A percentile compares a stretch with the other conserved stretches of the same genome.
Conservation (phyloP, 2,797 vertebrate genomes). For the Oreortyx pictus region DNA sequence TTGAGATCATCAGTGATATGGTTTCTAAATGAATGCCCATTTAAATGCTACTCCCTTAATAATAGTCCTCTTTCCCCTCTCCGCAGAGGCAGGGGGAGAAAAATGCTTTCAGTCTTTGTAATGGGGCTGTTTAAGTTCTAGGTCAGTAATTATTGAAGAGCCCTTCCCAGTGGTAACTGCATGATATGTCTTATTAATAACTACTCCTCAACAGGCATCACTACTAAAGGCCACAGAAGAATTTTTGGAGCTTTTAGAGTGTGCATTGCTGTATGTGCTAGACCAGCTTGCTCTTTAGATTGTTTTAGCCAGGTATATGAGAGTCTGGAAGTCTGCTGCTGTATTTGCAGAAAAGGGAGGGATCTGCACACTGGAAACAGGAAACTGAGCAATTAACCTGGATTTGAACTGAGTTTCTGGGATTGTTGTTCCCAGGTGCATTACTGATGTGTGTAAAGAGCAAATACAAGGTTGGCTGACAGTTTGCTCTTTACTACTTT, state of each 20-base stretch:
- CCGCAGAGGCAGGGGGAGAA: neutral
- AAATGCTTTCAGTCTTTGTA: neutral
- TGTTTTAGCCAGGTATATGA: accelerated
- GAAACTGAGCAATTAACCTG: neutral
- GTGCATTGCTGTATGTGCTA: neutral
- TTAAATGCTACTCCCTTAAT: neutral
- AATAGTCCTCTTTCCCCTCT: neutral
- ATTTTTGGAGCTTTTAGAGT: neutral
- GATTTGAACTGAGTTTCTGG: neutral
- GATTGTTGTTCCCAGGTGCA: neutral
- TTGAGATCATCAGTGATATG: neutral
- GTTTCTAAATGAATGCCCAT: neutral
- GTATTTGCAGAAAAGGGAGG: neutral
- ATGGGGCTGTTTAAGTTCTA: neutral
- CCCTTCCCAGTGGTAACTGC: neutral
- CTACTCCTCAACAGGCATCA: neutral
- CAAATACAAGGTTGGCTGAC: neutral
- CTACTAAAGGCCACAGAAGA: neutral
- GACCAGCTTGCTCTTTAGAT: neutral
- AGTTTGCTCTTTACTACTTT: neutral
- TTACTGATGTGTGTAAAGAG: neutral
- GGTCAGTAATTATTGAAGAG: neutral
- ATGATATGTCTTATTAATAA: neutral
- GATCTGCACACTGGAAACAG: neutral
- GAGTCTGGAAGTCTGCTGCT: neutral